phyloP scores from a whole-genome alignment of 2,888 invertebrate genomes.

The Chrysodeixis includens region DNA sequence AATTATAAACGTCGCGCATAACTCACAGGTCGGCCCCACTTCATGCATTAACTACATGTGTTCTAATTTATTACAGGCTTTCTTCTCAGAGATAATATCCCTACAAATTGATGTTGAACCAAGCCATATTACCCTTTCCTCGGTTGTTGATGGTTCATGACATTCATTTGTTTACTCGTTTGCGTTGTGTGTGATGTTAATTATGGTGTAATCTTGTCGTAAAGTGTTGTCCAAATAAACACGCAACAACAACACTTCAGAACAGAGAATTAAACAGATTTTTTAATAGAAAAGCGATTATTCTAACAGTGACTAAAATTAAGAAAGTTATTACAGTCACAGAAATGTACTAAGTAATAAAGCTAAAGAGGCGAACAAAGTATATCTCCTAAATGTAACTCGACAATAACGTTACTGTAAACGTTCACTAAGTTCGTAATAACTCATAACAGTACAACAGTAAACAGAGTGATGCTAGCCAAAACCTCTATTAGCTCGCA shows the following conservation, averaged over 20 bases:
- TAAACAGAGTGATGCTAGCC: neutral
- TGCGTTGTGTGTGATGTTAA: neutral
- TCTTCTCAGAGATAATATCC: conserved; percentile 33
- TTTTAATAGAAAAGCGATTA: neutral
- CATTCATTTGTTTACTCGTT: conserved; percentile 4
- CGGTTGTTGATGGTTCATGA: neutral
- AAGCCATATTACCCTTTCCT: conserved; percentile 3
- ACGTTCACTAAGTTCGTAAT: neutral
- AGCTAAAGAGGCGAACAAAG: no score
- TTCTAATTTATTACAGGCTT: conserved; percentile 7
- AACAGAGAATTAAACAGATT: neutral
- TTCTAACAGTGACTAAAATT: no score
- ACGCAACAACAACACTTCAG: no score
- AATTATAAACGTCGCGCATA: conserved; percentile 64
- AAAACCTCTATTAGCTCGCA: neutral
- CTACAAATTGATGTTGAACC: conserved; percentile 30
- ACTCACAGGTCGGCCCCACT: conserved; percentile 52
- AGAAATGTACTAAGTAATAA: no score
- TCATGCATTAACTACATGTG: conserved; percentile 64
- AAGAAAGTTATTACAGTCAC: no score
- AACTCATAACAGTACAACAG: neutral
- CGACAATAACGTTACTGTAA: no score
- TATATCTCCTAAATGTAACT: no score
- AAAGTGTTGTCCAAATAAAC: neutral
- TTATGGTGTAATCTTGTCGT: neutral